Evolutionary conservation across 2,888 invertebrate genomes (phyloP).

Genomic region (Rhamnusium bicolor): DNA sequence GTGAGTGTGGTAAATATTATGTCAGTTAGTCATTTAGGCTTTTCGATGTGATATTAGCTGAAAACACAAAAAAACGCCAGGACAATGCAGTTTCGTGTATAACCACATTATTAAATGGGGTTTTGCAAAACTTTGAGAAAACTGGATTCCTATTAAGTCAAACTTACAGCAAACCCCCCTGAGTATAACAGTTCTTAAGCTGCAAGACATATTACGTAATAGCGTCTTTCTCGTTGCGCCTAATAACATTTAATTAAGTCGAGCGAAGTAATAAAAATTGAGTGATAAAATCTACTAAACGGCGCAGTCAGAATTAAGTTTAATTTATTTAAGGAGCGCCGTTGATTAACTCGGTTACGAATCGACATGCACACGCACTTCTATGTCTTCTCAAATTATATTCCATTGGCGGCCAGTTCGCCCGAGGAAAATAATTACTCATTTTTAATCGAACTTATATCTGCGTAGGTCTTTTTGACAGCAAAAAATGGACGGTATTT

Average conservation of each 20-base stretch:
- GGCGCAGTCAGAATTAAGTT: slow-evolving; percentile 16
- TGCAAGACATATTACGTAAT: slow-evolving; percentile 1
- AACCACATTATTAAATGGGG: no score
- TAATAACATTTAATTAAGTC: slow-evolving; percentile 31
- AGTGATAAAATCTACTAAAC: slow-evolving; percentile 30
- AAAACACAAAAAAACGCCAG: no score
- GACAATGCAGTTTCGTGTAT: no score
- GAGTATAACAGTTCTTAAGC: background rate
- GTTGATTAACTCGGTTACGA: background rate
- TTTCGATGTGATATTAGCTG: no score
- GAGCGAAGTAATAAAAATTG: slow-evolving; percentile 28
- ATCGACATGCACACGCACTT: background rate
- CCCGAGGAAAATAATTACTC: background rate
- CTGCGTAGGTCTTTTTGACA: background rate
- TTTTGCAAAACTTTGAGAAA: no score
- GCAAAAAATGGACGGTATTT: background rate
- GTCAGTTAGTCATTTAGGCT: no score
- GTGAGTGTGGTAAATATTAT: no score
- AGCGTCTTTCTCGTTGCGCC: slow-evolving; percentile 3
- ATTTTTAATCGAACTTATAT: background rate
- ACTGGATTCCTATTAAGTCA: no score
- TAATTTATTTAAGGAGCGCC: slow-evolving; percentile 29
- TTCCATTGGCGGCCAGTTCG: background rate
- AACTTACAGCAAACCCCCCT: background rate
- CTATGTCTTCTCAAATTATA: background rate